Evolutionary conservation across 2,797 vertebrate species (phyloP), one percentile per base, ranked within the genome.

Genomic region (Propithecus deckenii): DNA sequence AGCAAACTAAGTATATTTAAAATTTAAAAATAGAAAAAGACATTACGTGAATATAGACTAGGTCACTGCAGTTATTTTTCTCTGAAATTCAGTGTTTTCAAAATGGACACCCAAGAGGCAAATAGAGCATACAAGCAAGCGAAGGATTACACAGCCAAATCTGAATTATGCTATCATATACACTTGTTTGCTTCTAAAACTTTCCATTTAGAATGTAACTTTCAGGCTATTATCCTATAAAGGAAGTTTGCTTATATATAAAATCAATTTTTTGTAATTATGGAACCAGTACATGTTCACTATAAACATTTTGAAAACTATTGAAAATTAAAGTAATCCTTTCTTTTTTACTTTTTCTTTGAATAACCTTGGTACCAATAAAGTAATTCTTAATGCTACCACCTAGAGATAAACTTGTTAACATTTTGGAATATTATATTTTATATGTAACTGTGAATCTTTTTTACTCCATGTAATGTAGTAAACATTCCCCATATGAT

Each of bases 201-300:
- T 20, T 6, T 46, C 38, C 35, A 18, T 28, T 76, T 81, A 71
- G 35, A 76, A 65, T 63, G 25, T 69, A 48, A 32, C 72, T 41
- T 92, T 32, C 15, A 74, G 85, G 48, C 43, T 84, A 69, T 65
- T 55, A 67, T 57, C 41, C 48, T 14, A 5, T 79, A 78, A 76
- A 41, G 23, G 43, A 85, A 74, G 46, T 63, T 41, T 72, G 32
- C 75, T 52, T 94, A 38, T 41, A 25, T 63, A 32, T 88, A 57
- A 93, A 67, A 59, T 78, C 38, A 78, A n/a, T 57, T 41, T 84
- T 95, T 92, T 30, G 55, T 65, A 67, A 41, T 92, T 85, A 95
- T 59, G 20, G 61, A 84, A 55, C 11, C n/a, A 69, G 2, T 80
- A 18, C 38, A n/a, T 84, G 57, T 23, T 76, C 74, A 57, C 80